Percentiles rank a stretch among this genome's conserved stretches.
phyloP scores from a whole-genome alignment of 2,888 invertebrate genomes.

The Abrostola triplasia region DNA sequence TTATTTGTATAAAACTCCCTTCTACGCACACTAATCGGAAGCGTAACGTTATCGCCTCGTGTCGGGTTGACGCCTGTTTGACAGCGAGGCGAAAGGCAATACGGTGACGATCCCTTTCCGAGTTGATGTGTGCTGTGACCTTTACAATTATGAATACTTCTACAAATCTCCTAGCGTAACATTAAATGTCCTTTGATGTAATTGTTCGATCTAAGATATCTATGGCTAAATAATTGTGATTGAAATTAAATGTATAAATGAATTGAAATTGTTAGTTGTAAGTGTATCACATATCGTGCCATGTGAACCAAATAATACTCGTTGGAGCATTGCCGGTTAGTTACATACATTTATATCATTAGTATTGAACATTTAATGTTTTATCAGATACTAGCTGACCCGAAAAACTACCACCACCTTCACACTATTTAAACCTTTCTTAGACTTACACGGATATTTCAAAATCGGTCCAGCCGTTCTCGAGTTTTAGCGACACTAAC shows the following conservation, averaged over 20 bases:
- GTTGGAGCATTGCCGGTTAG: slow-evolving; percentile 35
- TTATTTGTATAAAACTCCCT: too few relatives aligned
- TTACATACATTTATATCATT: not conserved
- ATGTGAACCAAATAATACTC: slow-evolving; percentile 55
- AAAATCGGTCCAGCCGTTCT: too few relatives aligned
- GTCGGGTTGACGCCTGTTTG: too few relatives aligned
- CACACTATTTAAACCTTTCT: too few relatives aligned
- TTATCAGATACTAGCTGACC: not conserved
- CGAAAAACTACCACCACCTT: too few relatives aligned
- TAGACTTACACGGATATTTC: too few relatives aligned
- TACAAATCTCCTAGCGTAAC: slow-evolving; percentile 20
- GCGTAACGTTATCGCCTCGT: too few relatives aligned
- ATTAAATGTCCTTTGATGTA: slow-evolving; percentile 37
- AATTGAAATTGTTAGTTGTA: slow-evolving; percentile 32
- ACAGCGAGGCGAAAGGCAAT: too few relatives aligned
- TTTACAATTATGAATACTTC: slow-evolving; percentile 4
- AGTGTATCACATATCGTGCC: slow-evolving; percentile 55
- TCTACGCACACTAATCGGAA: too few relatives aligned
- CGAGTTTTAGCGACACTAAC: too few relatives aligned
- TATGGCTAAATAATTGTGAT: slow-evolving; percentile 30
- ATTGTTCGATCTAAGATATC: slow-evolving; percentile 15
- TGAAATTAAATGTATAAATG: slow-evolving; percentile 6
- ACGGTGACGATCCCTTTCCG: too few relatives aligned
- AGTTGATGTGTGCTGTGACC: too few relatives aligned
- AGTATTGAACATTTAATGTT: slow-evolving; percentile 3